Evolutionary conservation across 1,140 invertebrate genomes (phyloP).

Genomic region (Coelopa frigida): DNA sequence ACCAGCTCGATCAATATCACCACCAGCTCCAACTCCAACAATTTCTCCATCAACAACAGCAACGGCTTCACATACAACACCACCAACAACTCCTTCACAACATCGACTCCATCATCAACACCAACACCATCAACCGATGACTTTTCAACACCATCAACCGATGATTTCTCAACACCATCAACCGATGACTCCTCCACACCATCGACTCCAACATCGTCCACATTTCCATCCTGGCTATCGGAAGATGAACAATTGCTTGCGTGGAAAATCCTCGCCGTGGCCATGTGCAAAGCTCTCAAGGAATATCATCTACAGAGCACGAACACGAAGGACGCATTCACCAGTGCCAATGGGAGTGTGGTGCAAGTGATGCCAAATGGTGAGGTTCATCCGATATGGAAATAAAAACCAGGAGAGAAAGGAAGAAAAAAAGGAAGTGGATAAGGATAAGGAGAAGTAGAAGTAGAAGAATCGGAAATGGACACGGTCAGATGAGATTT

Average conservation of each 20-base stretch:
- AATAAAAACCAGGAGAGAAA: neutral
- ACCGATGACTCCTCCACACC: too few species aligned
- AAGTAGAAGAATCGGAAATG: too few species aligned
- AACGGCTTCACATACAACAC: neutral
- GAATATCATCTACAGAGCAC: constrained; percentile 29
- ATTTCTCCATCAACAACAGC: neutral
- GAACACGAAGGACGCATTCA: neutral
- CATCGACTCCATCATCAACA: too few species aligned
- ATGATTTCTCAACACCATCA: too few species aligned
- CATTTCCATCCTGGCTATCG: constrained; percentile 14
- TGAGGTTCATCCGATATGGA: constrained; percentile 6
- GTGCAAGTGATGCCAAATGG: constrained; percentile 15
- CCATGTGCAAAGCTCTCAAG: constrained; percentile 40
- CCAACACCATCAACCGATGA: too few species aligned
- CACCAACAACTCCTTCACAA: neutral
- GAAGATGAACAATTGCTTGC: constrained; percentile 30
- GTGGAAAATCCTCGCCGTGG: constrained; percentile 36
- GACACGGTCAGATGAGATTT: too few species aligned
- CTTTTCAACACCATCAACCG: too few species aligned
- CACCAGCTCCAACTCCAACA: neutral
- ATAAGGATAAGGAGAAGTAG: too few species aligned
- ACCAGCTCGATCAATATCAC: neutral
- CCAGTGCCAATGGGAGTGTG: neutral
- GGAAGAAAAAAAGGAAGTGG: constrained; percentile 4
- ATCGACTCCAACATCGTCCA: neutral